phyloP scores from a whole-genome alignment of 92 coral and sea anemone species.

The Chrysogorgia sp. region DNA sequence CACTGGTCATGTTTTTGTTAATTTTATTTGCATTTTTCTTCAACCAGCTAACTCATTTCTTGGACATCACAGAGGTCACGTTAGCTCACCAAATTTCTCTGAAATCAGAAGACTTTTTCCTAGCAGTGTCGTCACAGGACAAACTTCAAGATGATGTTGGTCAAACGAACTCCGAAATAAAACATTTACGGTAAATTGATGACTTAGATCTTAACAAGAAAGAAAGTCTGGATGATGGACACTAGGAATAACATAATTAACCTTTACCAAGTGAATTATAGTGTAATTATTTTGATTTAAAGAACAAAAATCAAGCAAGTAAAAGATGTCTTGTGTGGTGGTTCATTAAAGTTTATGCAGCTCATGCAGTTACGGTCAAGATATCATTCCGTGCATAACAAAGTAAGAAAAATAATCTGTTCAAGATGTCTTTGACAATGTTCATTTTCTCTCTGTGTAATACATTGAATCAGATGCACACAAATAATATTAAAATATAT shows the following conservation, averaged over 20 bases:
- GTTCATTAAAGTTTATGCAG: slow-evolving; percentile 77
- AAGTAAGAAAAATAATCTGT: slow-evolving; percentile 77
- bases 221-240: background rate
- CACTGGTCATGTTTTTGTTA: background rate
- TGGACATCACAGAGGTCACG: slow-evolving; percentile 96
- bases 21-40: background rate
- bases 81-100: slow-evolving; percentile 96
- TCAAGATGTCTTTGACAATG: background rate
- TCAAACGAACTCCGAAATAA: slow-evolving; percentile 81
- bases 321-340: slow-evolving; percentile 76
- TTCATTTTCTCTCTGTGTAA: too few relatives aligned
- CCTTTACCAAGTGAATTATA: background rate
- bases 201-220: background rate
- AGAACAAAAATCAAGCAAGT: slow-evolving; percentile 92
- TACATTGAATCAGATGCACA: background rate
- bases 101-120: slow-evolving; percentile 95
- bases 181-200: slow-evolving; percentile 73
- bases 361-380: slow-evolving; percentile 82
- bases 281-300: background rate
- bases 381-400: slow-evolving; percentile 81
- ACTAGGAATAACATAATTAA: background rate
- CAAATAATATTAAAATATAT: background rate
- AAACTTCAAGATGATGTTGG: slow-evolving; percentile 97
- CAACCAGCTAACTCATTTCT: slow-evolving; percentile 83
- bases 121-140: slow-evolving; percentile 99